Conservation (phyloP, 2,797 vertebrate species). For the Rhynchotus rufescens region DNA sequence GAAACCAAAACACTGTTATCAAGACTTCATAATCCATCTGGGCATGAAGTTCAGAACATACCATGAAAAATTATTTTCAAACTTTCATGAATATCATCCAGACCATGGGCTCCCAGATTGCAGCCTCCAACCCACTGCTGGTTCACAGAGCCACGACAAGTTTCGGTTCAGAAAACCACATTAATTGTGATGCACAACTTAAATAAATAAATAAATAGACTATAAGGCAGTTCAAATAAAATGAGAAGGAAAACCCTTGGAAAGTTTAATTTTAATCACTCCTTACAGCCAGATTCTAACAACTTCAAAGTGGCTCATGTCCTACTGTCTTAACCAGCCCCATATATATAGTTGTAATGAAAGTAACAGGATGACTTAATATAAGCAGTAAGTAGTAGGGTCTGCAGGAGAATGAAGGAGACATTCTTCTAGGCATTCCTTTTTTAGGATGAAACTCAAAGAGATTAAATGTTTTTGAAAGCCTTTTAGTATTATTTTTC, state of each 20-base stretch:
- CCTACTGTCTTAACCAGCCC: neutral
- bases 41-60: neutral
- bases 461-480: conserved; percentile 10
- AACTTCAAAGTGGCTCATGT: rapidly evolving
- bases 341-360: neutral
- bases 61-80: neutral
- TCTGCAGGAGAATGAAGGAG: conserved; percentile 26
- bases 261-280: neutral
- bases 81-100: neutral
- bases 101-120: neutral
- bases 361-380: neutral
- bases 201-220: neutral
- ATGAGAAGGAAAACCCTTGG: neutral
- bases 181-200: neutral
- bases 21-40: neutral
- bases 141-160: neutral
- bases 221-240: neutral
- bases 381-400: neutral
- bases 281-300: neutral
- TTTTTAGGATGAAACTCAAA: neutral
- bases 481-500: neutral
- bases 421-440: conserved; percentile 2
- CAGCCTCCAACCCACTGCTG: neutral
- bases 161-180: neutral
- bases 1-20: neutral